A percentile compares a stretch with the other conserved stretches of the same genome.
phyloP scores from a whole-genome alignment of 2,113 vertebrate genomes.

The Daubentonia madagascariensis region DNA sequence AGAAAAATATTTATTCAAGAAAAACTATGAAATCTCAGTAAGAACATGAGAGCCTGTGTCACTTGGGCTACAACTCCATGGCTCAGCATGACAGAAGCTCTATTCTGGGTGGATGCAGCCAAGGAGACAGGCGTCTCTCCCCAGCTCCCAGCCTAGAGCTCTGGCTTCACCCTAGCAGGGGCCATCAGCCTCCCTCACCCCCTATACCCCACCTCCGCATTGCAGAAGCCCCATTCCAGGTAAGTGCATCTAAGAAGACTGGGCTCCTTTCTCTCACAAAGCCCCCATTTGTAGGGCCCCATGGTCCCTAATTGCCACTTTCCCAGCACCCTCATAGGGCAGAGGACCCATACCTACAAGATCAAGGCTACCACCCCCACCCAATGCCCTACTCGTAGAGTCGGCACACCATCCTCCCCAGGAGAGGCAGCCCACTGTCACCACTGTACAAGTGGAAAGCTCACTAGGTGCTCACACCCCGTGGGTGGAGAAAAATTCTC shows the following conservation, averaged over 20 bases:
- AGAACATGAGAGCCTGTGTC: background rate
- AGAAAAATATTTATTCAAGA: background rate
- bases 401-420: background rate
- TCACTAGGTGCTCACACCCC: too few species aligned
- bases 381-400: background rate
- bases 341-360: background rate
- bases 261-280: too few species aligned
- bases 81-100: background rate
- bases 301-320: background rate
- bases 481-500: too few species aligned
- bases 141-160: background rate
- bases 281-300: background rate
- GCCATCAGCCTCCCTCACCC: background rate
- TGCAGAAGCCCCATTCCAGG: background rate
- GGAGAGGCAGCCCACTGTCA: background rate
- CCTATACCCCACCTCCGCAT: background rate
- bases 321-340: background rate
- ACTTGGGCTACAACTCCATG: background rate
- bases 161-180: background rate
- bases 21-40: background rate
- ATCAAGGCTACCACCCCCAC: background rate
- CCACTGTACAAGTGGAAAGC: too few species aligned
- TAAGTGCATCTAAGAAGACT: background rate
- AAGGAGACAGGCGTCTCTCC: background rate
- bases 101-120: background rate